These are phyloP conservation scores for Scaptomyza graminum DNA, from an alignment of 1,140 invertebrate species.

Conservation along the genomic window DNA sequence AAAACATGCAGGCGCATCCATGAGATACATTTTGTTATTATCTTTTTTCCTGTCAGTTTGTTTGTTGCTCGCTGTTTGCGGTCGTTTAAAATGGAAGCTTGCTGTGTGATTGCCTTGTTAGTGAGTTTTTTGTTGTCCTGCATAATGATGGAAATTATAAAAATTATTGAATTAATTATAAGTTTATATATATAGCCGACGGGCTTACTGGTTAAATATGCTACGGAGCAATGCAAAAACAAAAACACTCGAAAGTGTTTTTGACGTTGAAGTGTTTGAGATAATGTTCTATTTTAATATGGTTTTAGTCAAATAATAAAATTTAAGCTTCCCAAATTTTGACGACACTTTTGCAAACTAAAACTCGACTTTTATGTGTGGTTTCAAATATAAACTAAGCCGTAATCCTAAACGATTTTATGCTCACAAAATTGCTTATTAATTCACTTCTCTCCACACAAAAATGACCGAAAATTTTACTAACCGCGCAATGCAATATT, in stretches of 20 bases:
- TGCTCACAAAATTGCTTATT: neutral
- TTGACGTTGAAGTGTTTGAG: too few relatives aligned
- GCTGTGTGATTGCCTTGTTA: neutral
- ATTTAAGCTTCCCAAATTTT: too few relatives aligned
- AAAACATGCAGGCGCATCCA: conserved; percentile 28
- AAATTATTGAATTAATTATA: neutral
- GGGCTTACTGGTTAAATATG: too few relatives aligned
- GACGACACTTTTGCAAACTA: too few relatives aligned
- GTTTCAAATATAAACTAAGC: neutral
- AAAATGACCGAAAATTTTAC: conserved; percentile 40
- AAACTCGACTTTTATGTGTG: too few relatives aligned
- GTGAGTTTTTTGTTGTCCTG: neutral
- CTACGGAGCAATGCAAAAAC: too few relatives aligned
- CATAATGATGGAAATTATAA: neutral
- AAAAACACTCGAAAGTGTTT: too few relatives aligned
- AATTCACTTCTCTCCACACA: conserved; percentile 7
- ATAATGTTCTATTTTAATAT: too few relatives aligned
- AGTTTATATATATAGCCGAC: too few relatives aligned
- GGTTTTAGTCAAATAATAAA: too few relatives aligned
- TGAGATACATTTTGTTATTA: neutral
- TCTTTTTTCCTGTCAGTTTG: neutral
- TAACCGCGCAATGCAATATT: conserved; percentile 30
- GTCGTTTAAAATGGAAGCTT: neutral
- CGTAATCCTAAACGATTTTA: neutral
- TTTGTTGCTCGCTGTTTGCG: neutral